A percentile compares a stretch with the other conserved stretches of the same genome.
These are phyloP conservation scores for Venustoraphidia nigricollis DNA, from an alignment of 2,888 invertebrate species.

Conservation along the genomic window DNA sequence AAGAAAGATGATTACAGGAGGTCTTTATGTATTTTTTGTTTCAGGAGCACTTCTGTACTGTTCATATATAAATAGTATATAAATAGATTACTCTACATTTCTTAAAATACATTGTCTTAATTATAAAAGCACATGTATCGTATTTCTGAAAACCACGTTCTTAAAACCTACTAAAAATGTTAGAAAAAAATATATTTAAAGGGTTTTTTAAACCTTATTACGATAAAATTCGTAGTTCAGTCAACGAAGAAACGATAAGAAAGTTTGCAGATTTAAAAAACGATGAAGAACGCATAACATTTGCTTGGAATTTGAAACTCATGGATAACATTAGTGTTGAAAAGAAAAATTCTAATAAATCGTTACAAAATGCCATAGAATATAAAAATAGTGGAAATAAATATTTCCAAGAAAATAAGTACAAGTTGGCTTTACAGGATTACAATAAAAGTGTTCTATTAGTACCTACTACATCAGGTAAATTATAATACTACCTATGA, in stretches of 20 bases:
- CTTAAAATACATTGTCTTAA: too few species aligned
- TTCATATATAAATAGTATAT: too few species aligned
- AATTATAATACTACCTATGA: conserved; percentile 18
- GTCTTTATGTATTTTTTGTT: too few species aligned
- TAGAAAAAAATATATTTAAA: background rate
- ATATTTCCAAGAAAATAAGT: conserved; percentile 55
- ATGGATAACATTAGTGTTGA: conserved; percentile 22
- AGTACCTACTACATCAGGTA: conserved; percentile 53
- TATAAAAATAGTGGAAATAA: conserved; percentile 58
- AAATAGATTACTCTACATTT: too few species aligned
- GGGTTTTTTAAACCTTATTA: conserved; percentile 2
- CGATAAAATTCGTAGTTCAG: background rate
- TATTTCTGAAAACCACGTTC: too few species aligned
- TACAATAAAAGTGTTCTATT: conserved; percentile 55
- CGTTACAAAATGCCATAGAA: conserved; percentile 38
- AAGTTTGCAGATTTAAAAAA: conserved; percentile 44
- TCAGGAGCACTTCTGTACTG: too few species aligned
- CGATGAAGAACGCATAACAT: conserved; percentile 49
- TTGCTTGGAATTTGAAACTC: conserved; percentile 32
- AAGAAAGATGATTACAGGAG: too few species aligned
- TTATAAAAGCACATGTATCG: too few species aligned
- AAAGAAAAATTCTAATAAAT: conserved; percentile 34
- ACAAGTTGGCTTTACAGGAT: conserved; percentile 45
- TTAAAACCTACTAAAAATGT: background rate
- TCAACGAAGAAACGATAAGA: conserved; percentile 37